These are phyloP conservation scores for Gambusia holbrooki DNA, from an alignment of 2,113 vertebrate genomes.

Conservation along the genomic window DNA sequence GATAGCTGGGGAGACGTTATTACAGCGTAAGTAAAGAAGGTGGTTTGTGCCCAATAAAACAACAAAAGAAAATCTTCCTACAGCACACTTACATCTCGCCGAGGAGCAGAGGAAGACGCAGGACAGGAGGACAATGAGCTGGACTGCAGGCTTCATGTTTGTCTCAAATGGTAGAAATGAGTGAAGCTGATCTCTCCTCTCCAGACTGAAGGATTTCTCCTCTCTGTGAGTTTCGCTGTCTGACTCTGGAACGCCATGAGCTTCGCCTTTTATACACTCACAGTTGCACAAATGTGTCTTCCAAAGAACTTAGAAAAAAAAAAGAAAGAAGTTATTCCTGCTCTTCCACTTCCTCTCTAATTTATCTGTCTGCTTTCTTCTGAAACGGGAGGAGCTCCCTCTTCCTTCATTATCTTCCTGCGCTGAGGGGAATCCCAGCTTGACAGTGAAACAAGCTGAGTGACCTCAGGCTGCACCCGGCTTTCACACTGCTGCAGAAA, in stretches of 20 bases:
- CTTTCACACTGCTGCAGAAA: neutral
- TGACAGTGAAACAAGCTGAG: neutral
- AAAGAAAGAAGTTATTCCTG: too few relatives aligned
- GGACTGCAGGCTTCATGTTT: slow-evolving; percentile 20
- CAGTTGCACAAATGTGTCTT: neutral
- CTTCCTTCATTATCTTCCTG: neutral
- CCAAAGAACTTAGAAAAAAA: neutral
- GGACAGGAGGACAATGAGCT: slow-evolving; percentile 25
- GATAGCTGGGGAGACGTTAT: neutral
- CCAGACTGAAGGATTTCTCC: neutral
- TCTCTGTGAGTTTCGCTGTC: neutral
- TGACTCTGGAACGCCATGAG: neutral
- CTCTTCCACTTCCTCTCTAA: neutral
- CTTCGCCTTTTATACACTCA: neutral
- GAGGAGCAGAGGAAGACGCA: neutral
- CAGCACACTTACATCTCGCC: rapidly evolving
- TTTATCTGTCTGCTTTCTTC: neutral
- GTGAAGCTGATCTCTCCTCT: neutral
- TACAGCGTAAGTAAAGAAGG: neutral
- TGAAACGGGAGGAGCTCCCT: neutral
- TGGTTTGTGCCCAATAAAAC: too few relatives aligned
- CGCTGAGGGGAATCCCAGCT: neutral
- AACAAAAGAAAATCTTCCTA: slow-evolving; percentile 11
- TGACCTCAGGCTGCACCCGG: neutral
- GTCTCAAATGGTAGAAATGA: slow-evolving; percentile 1